These are phyloP conservation scores for Eulithis prunata DNA, from an alignment of 2,888 invertebrate genomes.

Conservation along the genomic window DNA sequence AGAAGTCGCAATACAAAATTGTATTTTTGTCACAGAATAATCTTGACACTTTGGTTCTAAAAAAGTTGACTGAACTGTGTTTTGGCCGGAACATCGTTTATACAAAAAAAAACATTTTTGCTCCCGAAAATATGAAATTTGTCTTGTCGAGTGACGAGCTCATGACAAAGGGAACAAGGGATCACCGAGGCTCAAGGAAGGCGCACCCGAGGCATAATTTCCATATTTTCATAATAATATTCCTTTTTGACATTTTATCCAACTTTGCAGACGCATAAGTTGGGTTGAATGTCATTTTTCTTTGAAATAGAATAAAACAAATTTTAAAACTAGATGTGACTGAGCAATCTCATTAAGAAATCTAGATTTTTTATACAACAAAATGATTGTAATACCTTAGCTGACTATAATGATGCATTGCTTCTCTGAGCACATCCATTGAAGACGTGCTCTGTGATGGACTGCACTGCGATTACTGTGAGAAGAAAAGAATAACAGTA, in stretches of 20 bases:
- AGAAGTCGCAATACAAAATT: too few species aligned
- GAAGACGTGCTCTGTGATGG: too few species aligned
- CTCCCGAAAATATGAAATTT: not conserved
- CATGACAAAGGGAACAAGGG: not conserved
- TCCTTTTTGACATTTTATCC: not conserved
- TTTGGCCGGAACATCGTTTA: not conserved
- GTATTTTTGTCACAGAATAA: too few species aligned
- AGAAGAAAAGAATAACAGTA: too few species aligned
- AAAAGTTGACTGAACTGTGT: not conserved
- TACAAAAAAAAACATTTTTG: not conserved
- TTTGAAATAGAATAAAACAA: not conserved
- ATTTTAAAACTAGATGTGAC: too few species aligned
- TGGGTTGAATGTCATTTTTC: not conserved
- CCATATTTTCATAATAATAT: constrained; percentile 1
- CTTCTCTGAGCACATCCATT: too few species aligned
- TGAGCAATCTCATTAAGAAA: too few species aligned
- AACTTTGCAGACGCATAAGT: constrained; percentile 1
- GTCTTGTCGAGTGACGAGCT: not conserved
- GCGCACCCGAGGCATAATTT: not conserved
- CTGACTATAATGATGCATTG: too few species aligned
- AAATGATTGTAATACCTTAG: too few species aligned
- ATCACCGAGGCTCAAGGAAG: not conserved
- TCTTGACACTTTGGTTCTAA: not conserved
- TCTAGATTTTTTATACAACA: too few species aligned
- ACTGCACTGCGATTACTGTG: too few species aligned